Percentiles rank a stretch among this genome's conserved stretches.
Conservation (phyloP, 2,113 vertebrate species). For the Lota lota region DNA sequence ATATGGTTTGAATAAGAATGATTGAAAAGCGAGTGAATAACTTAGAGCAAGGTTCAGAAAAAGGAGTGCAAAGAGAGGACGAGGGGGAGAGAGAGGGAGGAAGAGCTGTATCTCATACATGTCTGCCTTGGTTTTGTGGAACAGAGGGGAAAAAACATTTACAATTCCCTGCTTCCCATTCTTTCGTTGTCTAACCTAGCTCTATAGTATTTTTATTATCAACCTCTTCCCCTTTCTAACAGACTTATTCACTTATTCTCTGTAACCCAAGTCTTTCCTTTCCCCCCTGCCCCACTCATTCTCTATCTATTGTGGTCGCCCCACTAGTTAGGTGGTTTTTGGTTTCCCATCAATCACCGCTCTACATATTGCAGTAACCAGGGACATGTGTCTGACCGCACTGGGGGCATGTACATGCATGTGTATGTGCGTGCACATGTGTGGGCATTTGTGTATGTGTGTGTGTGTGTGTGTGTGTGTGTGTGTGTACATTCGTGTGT, state of each 20-base stretch:
- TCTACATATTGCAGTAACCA: slow-evolving; percentile 59
- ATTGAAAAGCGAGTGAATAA: slow-evolving; percentile 33
- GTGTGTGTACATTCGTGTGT: slow-evolving; percentile 3
- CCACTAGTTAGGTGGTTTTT: slow-evolving; percentile 47
- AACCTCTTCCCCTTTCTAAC: neutral
- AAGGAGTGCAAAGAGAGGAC: neutral
- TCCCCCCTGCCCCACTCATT: neutral
- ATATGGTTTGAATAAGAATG: slow-evolving; percentile 52
- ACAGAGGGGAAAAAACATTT: slow-evolving; percentile 6
- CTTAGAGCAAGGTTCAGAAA: slow-evolving; percentile 37
- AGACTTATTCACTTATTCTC: slow-evolving; percentile 1
- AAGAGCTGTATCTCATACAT: slow-evolving; percentile 10
- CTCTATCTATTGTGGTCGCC: slow-evolving; percentile 14
- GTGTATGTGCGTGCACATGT: neutral
- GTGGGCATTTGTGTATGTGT: neutral
- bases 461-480: slow-evolving; percentile 11
- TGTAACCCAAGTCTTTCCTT: neutral
- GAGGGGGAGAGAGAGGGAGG: slow-evolving; percentile 16
- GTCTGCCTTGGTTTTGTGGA: slow-evolving; percentile 13
- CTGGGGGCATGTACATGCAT: neutral
- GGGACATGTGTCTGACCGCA: slow-evolving; percentile 52
- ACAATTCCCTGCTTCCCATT: slow-evolving; percentile 20
- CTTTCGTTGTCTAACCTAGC: neutral
- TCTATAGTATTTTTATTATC: neutral
- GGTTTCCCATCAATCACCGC: slow-evolving; percentile 62